Base-by-base conservation (phyloP, 2,113 vertebrate genomes). In the Gallinago paraguaiae region DNA sequence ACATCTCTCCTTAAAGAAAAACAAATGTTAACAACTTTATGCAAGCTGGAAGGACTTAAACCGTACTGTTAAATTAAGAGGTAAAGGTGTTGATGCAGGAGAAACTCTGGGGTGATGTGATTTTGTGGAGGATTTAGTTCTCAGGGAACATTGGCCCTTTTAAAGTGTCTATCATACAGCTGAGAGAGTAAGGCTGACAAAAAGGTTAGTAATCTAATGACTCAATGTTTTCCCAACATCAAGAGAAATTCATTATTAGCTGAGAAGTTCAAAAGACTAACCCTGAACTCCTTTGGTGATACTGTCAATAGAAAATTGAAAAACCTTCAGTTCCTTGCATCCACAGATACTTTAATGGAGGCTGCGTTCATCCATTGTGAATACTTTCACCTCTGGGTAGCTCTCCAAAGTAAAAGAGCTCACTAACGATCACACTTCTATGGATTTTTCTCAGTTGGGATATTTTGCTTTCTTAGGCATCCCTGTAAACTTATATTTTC, bases 401-500 rank as follows among this genome's bases (percentile, higher is more conserved):
- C 51, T 85, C 31, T 41, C 24, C 16, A n/a, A 10, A 65, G 27
- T 20, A 15, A 37, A 33, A 28, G 53, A 57, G 57, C 17, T 70
- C 23, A 6, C 31, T 50, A 50, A 39, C 2, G 2, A 4, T 69
- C 54, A 41, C 23, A 22, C 31, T 65, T n/a, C 8, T 0, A 7
- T 13, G 19, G 48, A 70, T 11, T 24, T 72, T 41, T 37, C 43
- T 33, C 45, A 39, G 8, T 20, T 28, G 37, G 60, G 33, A 13
- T 85, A 60, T 39, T 71, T 67, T 39, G 16, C 18, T 25, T 57
- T 56, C 71, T 60, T 53, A 59, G 37, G n/a, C 24, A 59, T 39
- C 23, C 46, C 39, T 59, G 7, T 59, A 79, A 79, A 51, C 7
- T 33, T 28, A 18, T 10, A 27, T 79, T 33, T 72, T n/a, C 68